Evolutionary conservation across 1,140 invertebrate species (phyloP), one percentile per base, ranked within the genome.

Genomic region (Drosophila subobscura): DNA sequence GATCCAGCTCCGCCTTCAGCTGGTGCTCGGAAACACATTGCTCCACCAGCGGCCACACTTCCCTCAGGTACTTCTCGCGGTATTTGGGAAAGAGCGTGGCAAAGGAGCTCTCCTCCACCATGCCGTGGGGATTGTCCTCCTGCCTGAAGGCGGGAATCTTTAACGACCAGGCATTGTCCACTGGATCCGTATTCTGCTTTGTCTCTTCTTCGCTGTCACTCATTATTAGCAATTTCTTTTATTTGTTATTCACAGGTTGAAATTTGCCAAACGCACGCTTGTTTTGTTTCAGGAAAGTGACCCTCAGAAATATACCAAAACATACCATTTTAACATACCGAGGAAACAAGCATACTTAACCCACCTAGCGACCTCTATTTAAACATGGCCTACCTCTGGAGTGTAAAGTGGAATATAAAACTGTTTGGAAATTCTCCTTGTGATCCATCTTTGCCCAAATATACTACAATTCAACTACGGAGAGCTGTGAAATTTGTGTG

Each of bases 31-130:
- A 92, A 20, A 99, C 91, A 4, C 94, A 93, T 92, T 98, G 98
- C 88, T 98, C 94, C 0, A 99, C 96, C 4, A 99, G 92, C 0
- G 98, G 97, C 98, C 98, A 99, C 80, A 96, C 97, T 94, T 99
- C 96, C 90, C 96, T 95, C 12, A 99, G 91, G 92, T 99, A 99
- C 81, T 97, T 96, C 93, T 99, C 99, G 60, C 98, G 93, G 91
- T 99, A 99, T 92, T 91, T 94, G 4, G 94, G 94, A 91, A 95
- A 95, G 16, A 95, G 89, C 20, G 94, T 90, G 94, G 99, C 92
- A 93, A 94, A 94, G 77, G 94, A 93, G 89, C 94, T 94, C 92
- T 95, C 94, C 91, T 94, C 94, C 47, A 95, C 76, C 10, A 97
- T 81, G 2, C 97, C 96, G 93, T 96, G 94, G 73, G 96, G 97